A percentile compares a stretch with the other conserved stretches of the same genome.
Conservation (phyloP, 2,113 vertebrate genomes). For the Smithornis capensis region DNA sequence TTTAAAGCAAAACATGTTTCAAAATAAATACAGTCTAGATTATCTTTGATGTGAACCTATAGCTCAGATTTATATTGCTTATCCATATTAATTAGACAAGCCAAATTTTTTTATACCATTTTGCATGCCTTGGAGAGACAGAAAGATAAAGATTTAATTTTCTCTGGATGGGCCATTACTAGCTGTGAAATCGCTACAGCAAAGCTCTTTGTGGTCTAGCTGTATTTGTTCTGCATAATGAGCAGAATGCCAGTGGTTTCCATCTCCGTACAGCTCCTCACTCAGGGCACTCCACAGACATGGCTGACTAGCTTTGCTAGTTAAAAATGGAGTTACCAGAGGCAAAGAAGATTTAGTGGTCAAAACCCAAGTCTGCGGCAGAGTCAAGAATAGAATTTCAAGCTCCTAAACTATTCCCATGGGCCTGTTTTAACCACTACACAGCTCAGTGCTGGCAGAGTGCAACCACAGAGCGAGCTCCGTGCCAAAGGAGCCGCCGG, state of each 20-base stretch:
- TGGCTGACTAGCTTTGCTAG: neutral
- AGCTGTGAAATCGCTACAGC: conserved; percentile 30
- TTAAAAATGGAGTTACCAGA: conserved; percentile 50
- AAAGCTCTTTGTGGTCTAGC: conserved; percentile 46
- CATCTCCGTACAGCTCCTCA: conserved; percentile 22
- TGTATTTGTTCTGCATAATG: conserved; percentile 61
- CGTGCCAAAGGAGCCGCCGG: neutral
- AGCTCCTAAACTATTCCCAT: conserved; percentile 24
- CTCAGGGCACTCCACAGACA: conserved; percentile 4
- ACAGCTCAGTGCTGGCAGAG: neutral
- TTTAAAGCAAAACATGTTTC: neutral
- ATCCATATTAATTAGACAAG: neutral
- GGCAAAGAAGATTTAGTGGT: conserved; percentile 55
- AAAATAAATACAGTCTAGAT: neutral
- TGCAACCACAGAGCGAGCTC: conserved; percentile 13
- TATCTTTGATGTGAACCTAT: neutral
- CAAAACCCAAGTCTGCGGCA: conserved; percentile 45
- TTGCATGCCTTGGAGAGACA: conserved; percentile 24
- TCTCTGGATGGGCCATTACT: conserved; percentile 27
- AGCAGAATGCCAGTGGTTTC: conserved; percentile 63
- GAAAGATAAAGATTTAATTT: conserved; percentile 47
- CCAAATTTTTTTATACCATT: conserved; percentile 1
- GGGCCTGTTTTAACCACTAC: conserved; percentile 37
- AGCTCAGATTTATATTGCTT: neutral
- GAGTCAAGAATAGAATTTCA: conserved; percentile 39